A percentile compares a stretch with the other conserved stretches of the same genome.
Evolutionary conservation across 2,113 vertebrate genomes (phyloP).

Genomic region (Condylura cristata): DNA sequence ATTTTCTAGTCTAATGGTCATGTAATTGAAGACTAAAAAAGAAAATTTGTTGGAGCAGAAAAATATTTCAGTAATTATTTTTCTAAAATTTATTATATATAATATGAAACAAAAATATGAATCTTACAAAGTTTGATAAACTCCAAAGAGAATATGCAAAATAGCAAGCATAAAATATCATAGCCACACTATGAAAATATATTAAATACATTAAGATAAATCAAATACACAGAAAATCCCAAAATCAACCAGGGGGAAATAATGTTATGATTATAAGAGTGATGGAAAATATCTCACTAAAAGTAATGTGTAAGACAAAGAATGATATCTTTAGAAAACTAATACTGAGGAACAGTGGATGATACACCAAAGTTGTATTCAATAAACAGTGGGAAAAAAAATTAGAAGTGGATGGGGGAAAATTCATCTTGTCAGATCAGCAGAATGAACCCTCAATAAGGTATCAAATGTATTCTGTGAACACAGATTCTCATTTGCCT

Average conservation of each 20-base stretch:
- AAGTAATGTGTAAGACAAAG: background rate
- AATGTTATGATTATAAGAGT: background rate
- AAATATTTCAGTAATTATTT: background rate
- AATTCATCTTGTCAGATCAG: background rate
- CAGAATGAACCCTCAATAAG: constrained; percentile 2
- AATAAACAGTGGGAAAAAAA: background rate
- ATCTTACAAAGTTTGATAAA: too few relatives aligned
- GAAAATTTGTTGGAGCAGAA: background rate
- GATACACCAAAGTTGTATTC: background rate
- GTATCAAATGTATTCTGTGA: background rate
- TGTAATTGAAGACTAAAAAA: background rate
- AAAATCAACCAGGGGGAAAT: background rate
- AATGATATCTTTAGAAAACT: background rate
- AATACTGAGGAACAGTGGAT: too few relatives aligned
- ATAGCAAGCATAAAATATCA: background rate
- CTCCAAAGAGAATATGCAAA: too few relatives aligned
- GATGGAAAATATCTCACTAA: background rate
- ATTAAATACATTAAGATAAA: background rate
- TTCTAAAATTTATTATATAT: background rate
- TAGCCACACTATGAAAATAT: background rate
- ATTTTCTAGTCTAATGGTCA: background rate
- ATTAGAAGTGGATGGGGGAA: too few relatives aligned
- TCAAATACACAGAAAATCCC: background rate
- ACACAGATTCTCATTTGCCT: constrained; percentile 2
- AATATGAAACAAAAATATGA: background rate